These are phyloP conservation scores for Stichopus chloronotus DNA, from an alignment of 35 echinoderm and acorn worm species.

Conservation along the genomic window DNA sequence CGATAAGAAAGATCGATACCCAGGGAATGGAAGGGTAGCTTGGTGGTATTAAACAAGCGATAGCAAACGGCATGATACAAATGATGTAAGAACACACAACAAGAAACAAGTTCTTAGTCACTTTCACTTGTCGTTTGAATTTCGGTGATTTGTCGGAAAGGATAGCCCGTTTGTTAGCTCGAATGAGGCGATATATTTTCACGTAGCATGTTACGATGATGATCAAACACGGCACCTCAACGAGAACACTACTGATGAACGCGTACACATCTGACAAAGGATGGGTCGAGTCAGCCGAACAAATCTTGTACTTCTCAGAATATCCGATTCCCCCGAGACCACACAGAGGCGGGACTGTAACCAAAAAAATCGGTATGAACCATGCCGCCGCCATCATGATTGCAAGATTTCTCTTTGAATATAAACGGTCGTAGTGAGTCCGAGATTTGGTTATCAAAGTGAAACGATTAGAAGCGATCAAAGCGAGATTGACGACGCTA, in stretches of 20 bases:
- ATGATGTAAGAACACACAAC: constrained; percentile 58
- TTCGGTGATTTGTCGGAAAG: neutral
- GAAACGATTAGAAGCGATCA: constrained; percentile 77
- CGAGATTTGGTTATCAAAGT: constrained; percentile 67
- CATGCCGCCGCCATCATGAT: constrained; percentile 66
- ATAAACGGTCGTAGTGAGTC: constrained; percentile 60
- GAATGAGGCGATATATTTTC: constrained; percentile 24
- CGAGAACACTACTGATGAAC: too few species aligned
- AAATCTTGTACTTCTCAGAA: too few species aligned
- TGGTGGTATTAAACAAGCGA: constrained; percentile 23
- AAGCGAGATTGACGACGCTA: constrained; percentile 61
- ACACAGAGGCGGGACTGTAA: too few species aligned
- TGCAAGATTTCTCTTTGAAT: constrained; percentile 58
- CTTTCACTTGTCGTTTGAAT: constrained; percentile 57
- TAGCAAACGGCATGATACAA: constrained; percentile 46
- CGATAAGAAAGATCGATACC: constrained; percentile 11
- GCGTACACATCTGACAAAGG: too few species aligned
- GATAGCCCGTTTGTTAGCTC: neutral
- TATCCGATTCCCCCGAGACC: too few species aligned
- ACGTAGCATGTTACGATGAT: constrained; percentile 42
- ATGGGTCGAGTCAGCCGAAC: too few species aligned
- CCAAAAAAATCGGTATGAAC: too few species aligned
- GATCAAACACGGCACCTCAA: too few species aligned
- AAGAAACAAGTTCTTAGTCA: constrained; percentile 78
- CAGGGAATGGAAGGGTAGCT: constrained; percentile 47